Evolutionary conservation across 2,113 vertebrate genomes (phyloP).

Genomic region (Morone saxatilis): DNA sequence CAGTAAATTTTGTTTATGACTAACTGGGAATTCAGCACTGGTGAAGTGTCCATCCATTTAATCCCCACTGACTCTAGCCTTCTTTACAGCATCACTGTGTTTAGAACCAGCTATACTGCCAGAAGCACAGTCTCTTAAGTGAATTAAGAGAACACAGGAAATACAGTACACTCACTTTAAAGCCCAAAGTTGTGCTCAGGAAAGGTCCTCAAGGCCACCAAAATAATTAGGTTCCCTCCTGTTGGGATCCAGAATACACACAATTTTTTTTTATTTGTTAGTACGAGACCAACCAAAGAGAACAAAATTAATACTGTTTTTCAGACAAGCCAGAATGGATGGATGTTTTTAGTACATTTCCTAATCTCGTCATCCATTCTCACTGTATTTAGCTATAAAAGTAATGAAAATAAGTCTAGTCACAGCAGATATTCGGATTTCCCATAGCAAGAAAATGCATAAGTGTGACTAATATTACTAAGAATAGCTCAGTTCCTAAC

Average conservation of each 20-base stretch:
- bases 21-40: background rate
- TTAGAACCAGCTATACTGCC: background rate
- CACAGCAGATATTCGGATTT: slow-evolving; percentile 20
- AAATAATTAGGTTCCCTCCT: background rate
- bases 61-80: background rate
- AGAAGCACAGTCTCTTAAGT: background rate
- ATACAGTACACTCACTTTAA: background rate
- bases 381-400: background rate
- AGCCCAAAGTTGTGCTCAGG: background rate
- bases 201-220: background rate
- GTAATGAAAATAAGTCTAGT: background rate
- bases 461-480: slow-evolving; percentile 35
- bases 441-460: background rate
- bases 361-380: background rate
- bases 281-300: background rate
- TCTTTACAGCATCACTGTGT: background rate
- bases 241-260: background rate
- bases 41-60: background rate
- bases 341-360: no score
- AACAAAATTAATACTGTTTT: no score
- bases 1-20: background rate
- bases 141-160: background rate
- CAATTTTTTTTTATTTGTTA: background rate
- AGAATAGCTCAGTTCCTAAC: background rate
- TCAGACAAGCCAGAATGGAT: background rate